phyloP scores from a whole-genome alignment of 2,888 invertebrate species.

The Chloroclystis v-ata region DNA sequence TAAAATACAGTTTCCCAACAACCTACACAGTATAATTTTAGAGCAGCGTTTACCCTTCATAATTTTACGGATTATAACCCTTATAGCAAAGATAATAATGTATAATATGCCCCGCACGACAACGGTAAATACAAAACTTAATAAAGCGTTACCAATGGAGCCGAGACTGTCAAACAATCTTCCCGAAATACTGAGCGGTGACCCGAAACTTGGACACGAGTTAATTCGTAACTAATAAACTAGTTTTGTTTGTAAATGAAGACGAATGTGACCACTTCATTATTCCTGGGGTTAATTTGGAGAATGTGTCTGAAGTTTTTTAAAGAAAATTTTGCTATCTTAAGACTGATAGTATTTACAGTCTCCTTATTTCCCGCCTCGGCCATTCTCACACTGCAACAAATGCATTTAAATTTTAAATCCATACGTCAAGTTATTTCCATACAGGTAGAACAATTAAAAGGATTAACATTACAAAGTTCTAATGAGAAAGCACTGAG shows the following conservation, averaged over 20 bases:
- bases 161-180: conserved; percentile 26
- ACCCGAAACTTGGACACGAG: conserved; percentile 26
- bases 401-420: too few relatives aligned
- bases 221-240: conserved; percentile 60
- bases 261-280: conserved; percentile 70
- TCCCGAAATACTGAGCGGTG: conserved; percentile 19
- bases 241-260: conserved; percentile 55
- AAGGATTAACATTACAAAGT: too few relatives aligned
- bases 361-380: neutral
- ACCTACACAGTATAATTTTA: conserved; percentile 21
- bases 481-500: too few relatives aligned
- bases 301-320: conserved; percentile 36
- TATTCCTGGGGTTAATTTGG: conserved; percentile 68
- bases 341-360: neutral
- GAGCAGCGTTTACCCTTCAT: neutral
- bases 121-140: conserved; percentile 26
- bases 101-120: conserved; percentile 6
- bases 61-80: conserved; percentile 2
- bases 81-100: conserved; percentile 13
- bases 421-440: too few relatives aligned
- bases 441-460: too few relatives aligned
- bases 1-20: neutral
- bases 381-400: too few relatives aligned
- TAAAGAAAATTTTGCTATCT: conserved; percentile 55
- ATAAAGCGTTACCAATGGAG: conserved; percentile 23